These are phyloP conservation scores for Spermophilus dauricus DNA, from an alignment of 2,113 vertebrate genomes.

Conservation along the genomic window DNA sequence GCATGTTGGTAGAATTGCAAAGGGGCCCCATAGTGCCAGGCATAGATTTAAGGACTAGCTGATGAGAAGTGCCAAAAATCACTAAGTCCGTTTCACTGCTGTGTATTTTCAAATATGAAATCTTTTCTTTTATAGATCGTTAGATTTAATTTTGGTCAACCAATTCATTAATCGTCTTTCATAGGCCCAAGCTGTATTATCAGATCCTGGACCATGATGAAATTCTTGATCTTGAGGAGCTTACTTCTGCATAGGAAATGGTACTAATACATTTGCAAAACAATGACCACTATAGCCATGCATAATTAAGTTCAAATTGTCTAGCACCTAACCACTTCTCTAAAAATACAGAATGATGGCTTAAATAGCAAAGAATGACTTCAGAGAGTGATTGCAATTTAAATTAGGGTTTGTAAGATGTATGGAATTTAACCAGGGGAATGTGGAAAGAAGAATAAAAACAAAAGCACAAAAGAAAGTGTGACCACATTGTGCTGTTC, in stretches of 20 bases:
- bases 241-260: slow-evolving; percentile 6
- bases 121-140: not conserved
- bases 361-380: not conserved
- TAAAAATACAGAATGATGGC: not conserved
- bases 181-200: not conserved
- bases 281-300: not conserved
- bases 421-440: not conserved
- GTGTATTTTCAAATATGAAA: slow-evolving; percentile 26
- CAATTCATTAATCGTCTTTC: not conserved
- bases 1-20: not conserved
- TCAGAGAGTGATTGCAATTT: slow-evolving; percentile 3
- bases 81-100: not conserved
- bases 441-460: not conserved
- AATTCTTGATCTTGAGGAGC: not conserved
- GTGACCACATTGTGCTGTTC: not conserved
- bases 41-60: not conserved
- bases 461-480: not conserved
- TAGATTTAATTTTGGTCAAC: not conserved
- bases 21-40: not conserved
- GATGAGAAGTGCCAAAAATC: not conserved
- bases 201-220: not conserved
- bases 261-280: not conserved
- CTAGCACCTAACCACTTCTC: not conserved
- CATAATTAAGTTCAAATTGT: not conserved
- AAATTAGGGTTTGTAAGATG: not conserved